Conservation (phyloP, 2,113 vertebrate species). For the Ceuthmochares aereus region DNA sequence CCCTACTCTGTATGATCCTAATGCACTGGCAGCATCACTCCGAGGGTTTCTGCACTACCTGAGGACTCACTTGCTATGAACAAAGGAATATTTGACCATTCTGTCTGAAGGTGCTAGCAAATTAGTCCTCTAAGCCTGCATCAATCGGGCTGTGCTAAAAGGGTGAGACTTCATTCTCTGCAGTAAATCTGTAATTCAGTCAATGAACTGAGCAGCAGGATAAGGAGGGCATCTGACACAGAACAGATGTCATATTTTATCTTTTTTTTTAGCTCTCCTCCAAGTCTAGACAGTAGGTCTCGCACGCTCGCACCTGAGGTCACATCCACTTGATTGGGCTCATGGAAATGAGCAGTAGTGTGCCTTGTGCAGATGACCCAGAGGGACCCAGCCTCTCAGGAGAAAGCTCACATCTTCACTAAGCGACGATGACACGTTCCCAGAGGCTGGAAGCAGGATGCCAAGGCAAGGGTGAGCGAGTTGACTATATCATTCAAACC, state of each 20-base stretch:
- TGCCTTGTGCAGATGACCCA: neutral
- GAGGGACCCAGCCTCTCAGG: neutral
- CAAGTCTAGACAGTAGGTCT: constrained; percentile 43
- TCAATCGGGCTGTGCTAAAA: neutral
- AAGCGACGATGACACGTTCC: rapidly evolving
- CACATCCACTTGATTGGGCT: neutral
- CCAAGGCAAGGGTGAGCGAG: rapidly evolving
- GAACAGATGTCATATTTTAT: constrained; percentile 39
- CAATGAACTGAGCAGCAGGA: neutral
- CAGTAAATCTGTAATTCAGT: neutral
- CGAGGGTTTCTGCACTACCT: neutral
- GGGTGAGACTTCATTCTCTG: neutral
- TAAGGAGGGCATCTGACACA: constrained; percentile 4
- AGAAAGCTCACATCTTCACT: neutral
- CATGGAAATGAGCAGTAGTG: neutral
- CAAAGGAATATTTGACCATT: neutral
- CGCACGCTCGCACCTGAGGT: neutral
- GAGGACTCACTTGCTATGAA: neutral
- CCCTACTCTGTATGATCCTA: rapidly evolving
- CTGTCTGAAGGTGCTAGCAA: neutral
- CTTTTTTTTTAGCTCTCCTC: neutral
- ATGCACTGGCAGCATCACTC: rapidly evolving
- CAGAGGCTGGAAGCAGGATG: neutral
- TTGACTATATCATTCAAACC: neutral
- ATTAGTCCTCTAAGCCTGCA: neutral